Conservation (phyloP, 2,888 invertebrate species). For the Brenthis ino region DNA sequence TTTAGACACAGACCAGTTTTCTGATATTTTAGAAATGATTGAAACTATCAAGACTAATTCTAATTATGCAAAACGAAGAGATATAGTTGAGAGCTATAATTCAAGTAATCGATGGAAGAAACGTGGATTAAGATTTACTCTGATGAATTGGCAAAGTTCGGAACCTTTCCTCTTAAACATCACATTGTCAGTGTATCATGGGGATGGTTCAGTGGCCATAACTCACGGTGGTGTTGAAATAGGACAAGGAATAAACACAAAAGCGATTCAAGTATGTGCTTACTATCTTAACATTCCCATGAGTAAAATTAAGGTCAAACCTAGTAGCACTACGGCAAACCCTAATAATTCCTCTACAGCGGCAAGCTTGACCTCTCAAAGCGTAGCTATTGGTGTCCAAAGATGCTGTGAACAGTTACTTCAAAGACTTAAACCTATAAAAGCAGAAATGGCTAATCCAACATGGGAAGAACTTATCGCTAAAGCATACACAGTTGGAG, state of each 20-base stretch:
- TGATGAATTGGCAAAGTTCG: conserved; percentile 82
- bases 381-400: conserved; percentile 79
- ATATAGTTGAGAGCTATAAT: conserved; percentile 74
- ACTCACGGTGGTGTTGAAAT: conserved; percentile 86
- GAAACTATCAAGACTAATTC: conserved; percentile 64
- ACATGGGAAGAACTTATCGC: conserved; percentile 79
- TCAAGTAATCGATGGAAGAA: conserved; percentile 87
- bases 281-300: conserved; percentile 85
- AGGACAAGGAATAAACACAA: conserved; percentile 90
- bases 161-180: conserved; percentile 69
- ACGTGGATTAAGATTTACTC: conserved; percentile 62
- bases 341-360: conserved; percentile 83
- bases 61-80: conserved; percentile 67
- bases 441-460: conserved; percentile 65
- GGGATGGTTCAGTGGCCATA: conserved; percentile 85
- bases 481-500: conserved; percentile 63
- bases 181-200: conserved; percentile 84
- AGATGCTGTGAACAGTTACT: conserved; percentile 74
- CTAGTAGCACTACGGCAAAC: conserved; percentile 74
- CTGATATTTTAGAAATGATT: conserved; percentile 64
- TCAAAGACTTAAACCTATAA: conserved; percentile 69
- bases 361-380: conserved; percentile 84
- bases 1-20: conserved; percentile 57
- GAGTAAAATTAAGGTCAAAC: conserved; percentile 82
- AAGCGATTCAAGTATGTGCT: conserved; percentile 87